phyloP scores from a whole-genome alignment of 2,113 vertebrate genomes.

The Mustela nigripes region DNA sequence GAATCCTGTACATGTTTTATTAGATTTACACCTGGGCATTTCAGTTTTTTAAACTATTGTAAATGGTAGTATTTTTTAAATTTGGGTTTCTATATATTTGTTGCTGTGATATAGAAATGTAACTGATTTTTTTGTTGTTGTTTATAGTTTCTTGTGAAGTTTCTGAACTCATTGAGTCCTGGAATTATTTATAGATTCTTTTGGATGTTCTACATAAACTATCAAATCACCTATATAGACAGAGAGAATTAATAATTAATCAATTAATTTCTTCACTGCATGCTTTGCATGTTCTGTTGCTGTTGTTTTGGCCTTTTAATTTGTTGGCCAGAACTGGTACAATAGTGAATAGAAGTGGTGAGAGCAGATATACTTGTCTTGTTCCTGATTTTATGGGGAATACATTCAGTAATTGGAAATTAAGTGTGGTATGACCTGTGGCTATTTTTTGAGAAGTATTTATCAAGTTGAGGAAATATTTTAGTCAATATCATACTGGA shows the following conservation, averaged over 20 bases:
- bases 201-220: neutral
- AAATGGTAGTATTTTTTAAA: neutral
- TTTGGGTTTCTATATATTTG: neutral
- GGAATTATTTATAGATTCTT: neutral
- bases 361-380: neutral
- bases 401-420: neutral
- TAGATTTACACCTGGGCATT: neutral
- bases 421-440: neutral
- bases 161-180: neutral
- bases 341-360: neutral
- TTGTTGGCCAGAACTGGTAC: neutral
- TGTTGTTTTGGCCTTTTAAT: neutral
- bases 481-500: neutral
- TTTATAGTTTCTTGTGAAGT: neutral
- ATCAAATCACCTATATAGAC: neutral
- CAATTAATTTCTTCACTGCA: neutral
- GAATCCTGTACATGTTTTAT: neutral
- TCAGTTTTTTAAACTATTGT: neutral
- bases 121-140: neutral
- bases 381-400: neutral
- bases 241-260: neutral
- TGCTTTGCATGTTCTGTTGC: neutral
- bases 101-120: neutral
- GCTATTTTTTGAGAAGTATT: neutral
- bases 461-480: neutral